Conservation (phyloP, 2,888 invertebrate species). For the Ichneumon xanthorius region DNA sequence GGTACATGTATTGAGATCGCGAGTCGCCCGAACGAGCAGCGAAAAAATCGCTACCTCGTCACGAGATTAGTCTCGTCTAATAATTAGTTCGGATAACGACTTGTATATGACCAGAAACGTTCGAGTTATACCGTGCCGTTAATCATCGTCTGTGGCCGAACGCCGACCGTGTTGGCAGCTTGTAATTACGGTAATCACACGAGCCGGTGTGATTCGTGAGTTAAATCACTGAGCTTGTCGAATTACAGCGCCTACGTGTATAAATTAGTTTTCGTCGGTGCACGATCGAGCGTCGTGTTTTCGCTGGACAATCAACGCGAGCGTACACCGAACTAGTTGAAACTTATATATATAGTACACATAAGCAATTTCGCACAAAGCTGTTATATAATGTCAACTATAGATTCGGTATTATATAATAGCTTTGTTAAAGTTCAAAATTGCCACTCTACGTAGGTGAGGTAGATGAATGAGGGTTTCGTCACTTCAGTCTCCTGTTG, state of each 20-base stretch:
- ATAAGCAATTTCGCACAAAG: too few species aligned
- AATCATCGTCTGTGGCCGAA: conserved; percentile 46
- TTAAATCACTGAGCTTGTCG: conserved; percentile 46
- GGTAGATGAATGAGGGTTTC: too few species aligned
- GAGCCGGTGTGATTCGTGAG: conserved; percentile 46
- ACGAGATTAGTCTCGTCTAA: conserved; percentile 3
- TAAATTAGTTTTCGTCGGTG: conserved; percentile 35
- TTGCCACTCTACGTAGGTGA: too few species aligned
- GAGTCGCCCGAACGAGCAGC: not conserved
- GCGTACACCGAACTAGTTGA: not conserved
- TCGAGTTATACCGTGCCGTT: conserved; percentile 16
- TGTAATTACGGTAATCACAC: conserved; percentile 57
- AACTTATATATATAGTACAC: too few species aligned
- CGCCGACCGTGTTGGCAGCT: conserved; percentile 50
- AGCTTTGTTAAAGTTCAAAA: too few species aligned
- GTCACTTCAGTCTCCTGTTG: too few species aligned
- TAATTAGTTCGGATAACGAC: conserved; percentile 32
- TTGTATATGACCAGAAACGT: not conserved
- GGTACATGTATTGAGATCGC: conserved; percentile 2
- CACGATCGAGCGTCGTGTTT: conserved; percentile 33
- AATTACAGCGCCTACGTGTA: conserved; percentile 27
- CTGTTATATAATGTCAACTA: too few species aligned
- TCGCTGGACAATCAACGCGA: not conserved
- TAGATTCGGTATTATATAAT: too few species aligned
- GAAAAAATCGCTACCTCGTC: conserved; percentile 27